Base-by-base conservation (phyloP, 1,140 invertebrate genomes). In the Druon quercuslanigerum region DNA sequence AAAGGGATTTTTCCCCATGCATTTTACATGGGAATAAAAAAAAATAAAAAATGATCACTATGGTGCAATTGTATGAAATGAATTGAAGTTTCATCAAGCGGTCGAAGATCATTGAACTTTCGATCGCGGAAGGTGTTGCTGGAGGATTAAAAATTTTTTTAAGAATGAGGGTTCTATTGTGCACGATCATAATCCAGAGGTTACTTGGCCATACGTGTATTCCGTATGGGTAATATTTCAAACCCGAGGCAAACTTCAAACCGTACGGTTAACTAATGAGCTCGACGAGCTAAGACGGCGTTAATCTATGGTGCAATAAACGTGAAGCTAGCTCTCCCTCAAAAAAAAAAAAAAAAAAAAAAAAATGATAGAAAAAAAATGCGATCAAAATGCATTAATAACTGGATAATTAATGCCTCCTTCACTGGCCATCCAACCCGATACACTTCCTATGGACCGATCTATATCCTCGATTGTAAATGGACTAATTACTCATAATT, bases 381-480 rank as follows among this genome's bases (percentile, higher is more conserved):
- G 73, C 81, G 77, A 89, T 90, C 87, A 89, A 89, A 89, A 87
- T 86, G 84, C 87, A 88, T 88, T 89, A 90, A 87, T 84, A 88
- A 87, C 84, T 78, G 84, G 78, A 83, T 85, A 87, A 88, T 87
- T 88, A 84, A 89, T 81, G 82, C 72, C 78, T 52, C 33, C 7
- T 51, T 40, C 17, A 71, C 60, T 66, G 33, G 20, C 60, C 40
- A 66, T 66, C 60, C 60, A 14, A 33, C 13, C 33, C 60, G 60
- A 66, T 66, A 66, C 8, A 66, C 25, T 66, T 66, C 60, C 60
- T 40, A 46, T 66, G 13, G 60, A 51, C 51, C 74, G 60, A 71
- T 73, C 46, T 73, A 73, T 78, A 77, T 78, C 25, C 72, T 52
- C 25, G 12, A 72, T 72, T 75, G 77, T 84, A 79, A 84, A 82